These are phyloP conservation scores for Chamaetylas fuelleborni DNA, from an alignment of 2,113 vertebrate species.

Conservation along the genomic window DNA sequence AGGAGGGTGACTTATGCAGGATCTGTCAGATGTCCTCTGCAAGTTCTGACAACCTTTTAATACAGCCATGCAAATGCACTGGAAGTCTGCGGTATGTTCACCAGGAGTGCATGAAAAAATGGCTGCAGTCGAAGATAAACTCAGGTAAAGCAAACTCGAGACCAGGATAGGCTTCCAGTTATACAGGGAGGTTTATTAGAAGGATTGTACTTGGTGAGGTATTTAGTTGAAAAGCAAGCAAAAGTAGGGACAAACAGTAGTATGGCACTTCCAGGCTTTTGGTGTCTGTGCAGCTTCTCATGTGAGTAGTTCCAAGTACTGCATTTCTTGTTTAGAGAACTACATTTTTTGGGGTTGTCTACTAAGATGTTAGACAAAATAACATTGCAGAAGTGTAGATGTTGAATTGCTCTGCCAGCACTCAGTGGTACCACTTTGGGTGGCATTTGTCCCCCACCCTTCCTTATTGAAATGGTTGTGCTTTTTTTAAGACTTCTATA, in stretches of 20 bases:
- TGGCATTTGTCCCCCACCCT: neutral
- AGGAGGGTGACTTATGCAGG: slow-evolving; percentile 93
- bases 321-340: neutral
- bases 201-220: neutral
- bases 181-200: neutral
- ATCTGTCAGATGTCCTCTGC: slow-evolving; percentile 95
- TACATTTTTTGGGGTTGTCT: neutral
- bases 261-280: neutral
- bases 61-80: slow-evolving; percentile 92
- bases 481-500: neutral
- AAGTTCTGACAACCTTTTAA: slow-evolving; percentile 86
- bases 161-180: neutral
- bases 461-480: neutral
- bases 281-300: neutral
- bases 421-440: neutral
- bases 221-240: neutral
- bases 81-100: slow-evolving; percentile 96
- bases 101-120: slow-evolving; percentile 98
- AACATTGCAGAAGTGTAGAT: neutral
- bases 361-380: neutral
- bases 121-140: slow-evolving; percentile 95
- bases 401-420: neutral
- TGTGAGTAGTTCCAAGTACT: neutral
- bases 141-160: slow-evolving; percentile 80
- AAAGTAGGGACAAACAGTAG: neutral